These are phyloP conservation scores for Ammodramus savannarum DNA, from an alignment of 2,113 vertebrate species.

Conservation along the genomic window DNA sequence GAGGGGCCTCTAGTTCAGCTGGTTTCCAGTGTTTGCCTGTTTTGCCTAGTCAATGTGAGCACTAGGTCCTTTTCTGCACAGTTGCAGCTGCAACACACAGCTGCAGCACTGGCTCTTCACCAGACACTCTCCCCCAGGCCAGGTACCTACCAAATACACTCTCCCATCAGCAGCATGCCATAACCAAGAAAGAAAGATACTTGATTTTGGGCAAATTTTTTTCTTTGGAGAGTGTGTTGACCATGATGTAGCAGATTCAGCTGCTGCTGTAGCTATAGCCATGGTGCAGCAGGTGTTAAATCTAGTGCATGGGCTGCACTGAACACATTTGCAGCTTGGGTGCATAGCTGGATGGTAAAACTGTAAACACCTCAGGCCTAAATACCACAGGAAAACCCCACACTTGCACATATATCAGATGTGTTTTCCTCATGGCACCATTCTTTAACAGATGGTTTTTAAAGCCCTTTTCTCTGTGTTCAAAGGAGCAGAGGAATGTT, in stretches of 20 bases:
- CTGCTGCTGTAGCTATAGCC: not conserved
- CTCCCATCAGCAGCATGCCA: not conserved
- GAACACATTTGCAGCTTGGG: not conserved
- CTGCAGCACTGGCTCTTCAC: not conserved
- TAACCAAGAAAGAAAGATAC: not conserved
- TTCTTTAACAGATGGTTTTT: not conserved
- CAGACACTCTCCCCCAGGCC: not conserved
- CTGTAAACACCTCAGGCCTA: conserved; percentile 29
- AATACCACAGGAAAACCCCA: conserved; percentile 55
- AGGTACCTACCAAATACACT: not conserved
- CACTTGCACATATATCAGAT: not conserved
- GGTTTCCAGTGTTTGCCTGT: not conserved
- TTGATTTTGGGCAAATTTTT: not conserved
- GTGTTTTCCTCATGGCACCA: not conserved
- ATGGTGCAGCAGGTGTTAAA: not conserved
- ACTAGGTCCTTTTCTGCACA: not conserved
- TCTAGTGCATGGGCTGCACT: not conserved
- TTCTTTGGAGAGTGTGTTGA: not conserved
- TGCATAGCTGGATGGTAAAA: conserved; percentile 14
- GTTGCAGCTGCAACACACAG: not conserved
- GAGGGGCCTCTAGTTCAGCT: not conserved
- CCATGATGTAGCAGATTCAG: not conserved
- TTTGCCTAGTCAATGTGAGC: not conserved
- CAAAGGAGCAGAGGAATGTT: conserved; percentile 29
- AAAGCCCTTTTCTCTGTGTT: not conserved